These are phyloP conservation scores for Neopelma chrysocephalum DNA, from an alignment of 2,797 vertebrate species.

Conservation along the genomic window DNA sequence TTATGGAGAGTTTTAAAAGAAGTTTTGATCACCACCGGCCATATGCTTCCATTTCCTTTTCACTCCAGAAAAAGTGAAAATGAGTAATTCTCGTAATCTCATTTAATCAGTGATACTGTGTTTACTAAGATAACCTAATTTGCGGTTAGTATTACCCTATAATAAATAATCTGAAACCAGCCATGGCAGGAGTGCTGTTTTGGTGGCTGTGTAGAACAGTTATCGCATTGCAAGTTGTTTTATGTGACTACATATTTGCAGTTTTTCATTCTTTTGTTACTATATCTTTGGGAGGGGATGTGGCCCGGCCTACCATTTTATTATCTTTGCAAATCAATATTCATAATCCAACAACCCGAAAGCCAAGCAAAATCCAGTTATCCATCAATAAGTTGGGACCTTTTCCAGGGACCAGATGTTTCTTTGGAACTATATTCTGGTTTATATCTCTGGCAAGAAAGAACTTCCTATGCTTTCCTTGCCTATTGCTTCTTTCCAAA, in stretches of 20 bases:
- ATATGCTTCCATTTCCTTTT: neutral
- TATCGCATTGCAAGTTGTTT: neutral
- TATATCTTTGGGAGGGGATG: constrained; percentile 21
- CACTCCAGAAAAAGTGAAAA: constrained; percentile 37
- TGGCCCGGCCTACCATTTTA: constrained; percentile 59
- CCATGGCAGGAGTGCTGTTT: neutral
- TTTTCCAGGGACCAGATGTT: constrained; percentile 62
- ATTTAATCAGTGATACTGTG: constrained; percentile 18
- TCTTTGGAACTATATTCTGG: constrained; percentile 42
- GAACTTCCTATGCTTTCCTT: constrained; percentile 24
- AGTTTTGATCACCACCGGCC: neutral
- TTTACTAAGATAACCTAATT: constrained; percentile 32
- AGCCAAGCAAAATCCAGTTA: constrained; percentile 27
- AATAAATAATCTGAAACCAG: constrained; percentile 13
- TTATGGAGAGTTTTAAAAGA: constrained; percentile 20
- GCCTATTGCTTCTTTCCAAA: neutral
- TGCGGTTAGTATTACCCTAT: neutral
- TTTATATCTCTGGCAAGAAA: constrained; percentile 28
- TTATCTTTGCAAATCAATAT: constrained; percentile 76
- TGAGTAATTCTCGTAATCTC: constrained; percentile 11
- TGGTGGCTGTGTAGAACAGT: neutral
- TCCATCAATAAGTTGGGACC: constrained; percentile 56
- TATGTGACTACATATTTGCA: neutral
- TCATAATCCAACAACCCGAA: constrained; percentile 42
- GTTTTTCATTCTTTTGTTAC: constrained; percentile 18